Evolutionary conservation across 1,140 invertebrate species (phyloP), one percentile per base, ranked within the genome.

Genomic region (Aphelenchoides besseyi): DNA sequence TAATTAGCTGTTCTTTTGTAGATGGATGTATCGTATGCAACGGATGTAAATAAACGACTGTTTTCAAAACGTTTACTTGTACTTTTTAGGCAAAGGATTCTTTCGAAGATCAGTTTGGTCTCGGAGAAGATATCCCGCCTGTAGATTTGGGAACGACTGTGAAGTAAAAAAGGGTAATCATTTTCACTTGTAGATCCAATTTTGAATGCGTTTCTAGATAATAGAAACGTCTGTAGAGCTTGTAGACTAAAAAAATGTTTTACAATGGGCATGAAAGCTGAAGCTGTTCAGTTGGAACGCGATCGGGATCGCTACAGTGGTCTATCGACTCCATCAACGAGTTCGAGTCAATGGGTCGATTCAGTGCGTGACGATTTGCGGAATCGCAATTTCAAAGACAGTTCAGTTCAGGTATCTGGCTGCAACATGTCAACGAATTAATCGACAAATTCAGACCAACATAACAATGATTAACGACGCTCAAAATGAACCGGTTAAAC

Each of bases 241-340:
- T 59, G 55, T 18, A 28, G 55, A 28, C 18, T 59, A 33, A 5
- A 59, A 59, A 59, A 59, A 33, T 28, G 26, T 23, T 59, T 8
- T 23, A 33, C 5, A 5, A 23, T 8, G 18, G 55, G 55, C 5
- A 59, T 59, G 55, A 59, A 59, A 33, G 26, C 55, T 33, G 55
- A 59, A 23, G 55, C 55, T 33, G 55, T 59, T 33, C 55, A 59
- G 23, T 8, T 59, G 55, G 55, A 59, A 23, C 55, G 55, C 26
- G 55, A 59, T 59, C 55, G 55, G 5, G 55, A 59, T 59, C 55
- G 55, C 5, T 59, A 59, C 18, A 23, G 55, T 33, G 55, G 55
- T 8, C 5, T 23, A 23, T 48, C 41, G 12, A 48, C 41, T 12
- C 23, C 41, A 23, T 12, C 41, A 12, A 23, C 41, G 12, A 12